phyloP scores from a whole-genome alignment of 2,888 invertebrate genomes.

The Diabrotica balteata region DNA sequence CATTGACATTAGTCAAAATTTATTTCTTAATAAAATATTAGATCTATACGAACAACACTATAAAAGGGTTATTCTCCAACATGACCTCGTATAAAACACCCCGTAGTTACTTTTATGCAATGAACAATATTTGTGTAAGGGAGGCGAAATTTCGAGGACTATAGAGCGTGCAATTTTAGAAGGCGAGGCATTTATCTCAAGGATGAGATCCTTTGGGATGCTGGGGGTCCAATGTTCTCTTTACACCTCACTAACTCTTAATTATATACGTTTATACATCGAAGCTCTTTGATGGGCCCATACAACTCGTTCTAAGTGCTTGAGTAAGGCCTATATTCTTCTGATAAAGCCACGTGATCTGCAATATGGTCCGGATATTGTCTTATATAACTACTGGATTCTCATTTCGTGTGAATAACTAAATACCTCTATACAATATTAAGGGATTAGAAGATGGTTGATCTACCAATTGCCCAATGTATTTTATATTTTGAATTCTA shows the following conservation, averaged over 20 bases:
- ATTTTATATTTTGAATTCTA: too few relatives aligned
- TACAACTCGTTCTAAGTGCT: slow-evolving; percentile 27
- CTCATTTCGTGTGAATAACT: slow-evolving; percentile 3
- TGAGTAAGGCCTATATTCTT: slow-evolving; percentile 22
- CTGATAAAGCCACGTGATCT: slow-evolving; percentile 3
- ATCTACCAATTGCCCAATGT: not conserved
- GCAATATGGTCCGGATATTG: slow-evolving; percentile 10
- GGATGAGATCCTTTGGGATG: slow-evolving; percentile 55
- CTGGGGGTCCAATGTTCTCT: slow-evolving; percentile 52
- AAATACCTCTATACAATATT: not conserved
- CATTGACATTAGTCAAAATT: too few relatives aligned
- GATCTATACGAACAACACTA: not conserved
- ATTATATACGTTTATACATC: slow-evolving; percentile 53
- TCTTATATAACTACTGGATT: not conserved
- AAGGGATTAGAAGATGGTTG: not conserved
- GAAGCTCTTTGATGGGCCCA: slow-evolving; percentile 29
- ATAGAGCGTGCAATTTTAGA: slow-evolving; percentile 45
- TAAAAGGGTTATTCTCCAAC: not conserved
- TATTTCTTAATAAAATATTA: too few relatives aligned
- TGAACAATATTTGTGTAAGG: slow-evolving; percentile 36
- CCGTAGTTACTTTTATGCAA: slow-evolving; percentile 25
- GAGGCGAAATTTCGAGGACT: slow-evolving; percentile 24
- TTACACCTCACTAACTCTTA: slow-evolving; percentile 59
- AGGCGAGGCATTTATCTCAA: slow-evolving; percentile 49
- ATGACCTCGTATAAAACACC: slow-evolving; percentile 19